Evolutionary conservation across 2,888 invertebrate species (phyloP).

Genomic region (Drymonia ruficornis): DNA sequence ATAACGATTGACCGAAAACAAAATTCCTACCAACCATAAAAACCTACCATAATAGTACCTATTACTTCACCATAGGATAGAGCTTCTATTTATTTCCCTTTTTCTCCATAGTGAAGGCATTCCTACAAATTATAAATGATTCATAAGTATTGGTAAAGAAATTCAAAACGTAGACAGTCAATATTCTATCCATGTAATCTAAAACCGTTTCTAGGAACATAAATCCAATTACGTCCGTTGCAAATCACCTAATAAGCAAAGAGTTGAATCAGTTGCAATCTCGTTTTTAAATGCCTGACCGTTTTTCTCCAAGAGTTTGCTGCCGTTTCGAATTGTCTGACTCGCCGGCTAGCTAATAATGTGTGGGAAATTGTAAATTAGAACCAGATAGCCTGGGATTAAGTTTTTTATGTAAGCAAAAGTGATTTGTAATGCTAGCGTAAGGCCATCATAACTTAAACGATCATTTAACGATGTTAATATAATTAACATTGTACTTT

Average conservation of each 20-base stretch:
- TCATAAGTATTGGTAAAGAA: no score
- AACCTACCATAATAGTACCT: no score
- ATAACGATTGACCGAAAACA: no score
- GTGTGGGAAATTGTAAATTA: slow-evolving; percentile 32
- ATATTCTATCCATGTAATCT: slow-evolving; percentile 3
- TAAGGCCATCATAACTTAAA: no score
- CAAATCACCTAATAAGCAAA: slow-evolving; percentile 37
- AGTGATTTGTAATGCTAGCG: no score
- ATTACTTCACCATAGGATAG: no score
- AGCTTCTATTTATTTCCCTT: no score
- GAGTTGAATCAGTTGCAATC: slow-evolving; percentile 26
- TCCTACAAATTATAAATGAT: no score
- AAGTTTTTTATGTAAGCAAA: slow-evolving; percentile 19
- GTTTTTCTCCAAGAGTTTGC: slow-evolving; percentile 15
- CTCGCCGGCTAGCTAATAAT: slow-evolving; percentile 19
- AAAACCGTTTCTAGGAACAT: slow-evolving; percentile 21
- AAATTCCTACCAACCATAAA: no score
- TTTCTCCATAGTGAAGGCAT: no score
- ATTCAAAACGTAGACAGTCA: background rate
- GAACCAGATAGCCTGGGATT: slow-evolving; percentile 22
- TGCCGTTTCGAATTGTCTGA: slow-evolving; percentile 26
- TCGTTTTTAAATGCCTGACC: slow-evolving; percentile 18
- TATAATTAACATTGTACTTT: no score
- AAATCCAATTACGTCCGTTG: slow-evolving; percentile 29
- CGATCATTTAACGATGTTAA: no score